A percentile compares a stretch with the other conserved stretches of the same genome.
Evolutionary conservation across 2,888 invertebrate species (phyloP).

Genomic region (Sphaerophoria taeniata): DNA sequence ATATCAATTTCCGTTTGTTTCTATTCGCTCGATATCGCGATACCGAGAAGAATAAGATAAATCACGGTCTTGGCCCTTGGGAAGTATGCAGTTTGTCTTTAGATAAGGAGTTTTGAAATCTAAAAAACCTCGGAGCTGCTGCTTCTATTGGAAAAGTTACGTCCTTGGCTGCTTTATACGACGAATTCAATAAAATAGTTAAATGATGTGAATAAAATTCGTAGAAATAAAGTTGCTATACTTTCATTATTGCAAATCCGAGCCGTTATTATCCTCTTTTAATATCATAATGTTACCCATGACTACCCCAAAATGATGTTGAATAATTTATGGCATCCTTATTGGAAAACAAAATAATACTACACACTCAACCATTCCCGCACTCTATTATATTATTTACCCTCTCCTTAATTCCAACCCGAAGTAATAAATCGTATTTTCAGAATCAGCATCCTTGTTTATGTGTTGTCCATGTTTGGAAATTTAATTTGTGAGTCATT

Average conservation of each 20-base stretch:
- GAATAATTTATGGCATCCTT: constrained; percentile 49
- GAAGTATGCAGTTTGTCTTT: too few species aligned
- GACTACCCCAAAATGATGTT: constrained; percentile 12
- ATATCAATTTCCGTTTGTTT: too few species aligned
- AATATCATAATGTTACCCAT: constrained; percentile 1
- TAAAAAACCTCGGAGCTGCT: too few species aligned
- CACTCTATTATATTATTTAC: constrained; percentile 43
- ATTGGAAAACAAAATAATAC: constrained; percentile 45
- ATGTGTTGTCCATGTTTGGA: constrained; percentile 50
- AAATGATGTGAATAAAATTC: not conserved
- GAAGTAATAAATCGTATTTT: constrained; percentile 54
- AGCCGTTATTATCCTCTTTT: constrained; percentile 26
- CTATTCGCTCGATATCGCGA: too few species aligned
- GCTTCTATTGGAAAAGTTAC: too few species aligned
- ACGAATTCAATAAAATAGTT: not conserved
- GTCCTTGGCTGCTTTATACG: not conserved
- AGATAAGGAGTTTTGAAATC: too few species aligned
- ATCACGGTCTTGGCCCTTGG: too few species aligned
- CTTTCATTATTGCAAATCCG: constrained; percentile 35
- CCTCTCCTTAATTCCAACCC: constrained; percentile 1
- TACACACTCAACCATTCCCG: constrained; percentile 30
- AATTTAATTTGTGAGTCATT: constrained; percentile 68
- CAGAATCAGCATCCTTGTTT: constrained; percentile 42
- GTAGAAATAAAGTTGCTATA: too few species aligned
- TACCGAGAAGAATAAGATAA: too few species aligned